Evolutionary conservation across 2,888 invertebrate genomes (phyloP).

Genomic region (Ichneumoninae sp.): DNA sequence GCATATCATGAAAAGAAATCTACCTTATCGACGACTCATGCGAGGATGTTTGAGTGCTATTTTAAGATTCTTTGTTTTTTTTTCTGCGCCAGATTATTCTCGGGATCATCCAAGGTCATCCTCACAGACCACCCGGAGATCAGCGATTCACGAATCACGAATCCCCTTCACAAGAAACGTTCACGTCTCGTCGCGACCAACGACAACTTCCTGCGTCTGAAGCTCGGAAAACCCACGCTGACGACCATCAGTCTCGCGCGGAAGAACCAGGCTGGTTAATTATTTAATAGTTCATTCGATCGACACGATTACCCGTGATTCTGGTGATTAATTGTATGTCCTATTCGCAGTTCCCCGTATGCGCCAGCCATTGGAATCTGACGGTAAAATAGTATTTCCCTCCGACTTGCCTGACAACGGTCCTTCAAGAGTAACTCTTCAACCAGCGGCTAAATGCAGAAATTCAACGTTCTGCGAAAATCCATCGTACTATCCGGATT

Average conservation of each 20-base stretch:
- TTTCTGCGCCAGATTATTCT: constrained; percentile 23
- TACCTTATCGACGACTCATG: neutral
- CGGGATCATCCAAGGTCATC: constrained; percentile 32
- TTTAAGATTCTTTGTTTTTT: neutral
- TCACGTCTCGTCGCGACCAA: neutral
- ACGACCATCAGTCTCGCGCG: constrained; percentile 5
- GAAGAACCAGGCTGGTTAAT: constrained; percentile 20
- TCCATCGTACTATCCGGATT: constrained; percentile 73
- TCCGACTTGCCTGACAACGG: constrained; percentile 54
- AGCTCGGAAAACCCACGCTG: constrained; percentile 10
- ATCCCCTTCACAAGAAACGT: constrained; percentile 21
- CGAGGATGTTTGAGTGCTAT: neutral
- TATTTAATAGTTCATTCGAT: constrained; percentile 12
- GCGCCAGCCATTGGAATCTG: constrained; percentile 49
- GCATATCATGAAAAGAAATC: neutral
- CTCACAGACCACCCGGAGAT: constrained; percentile 19
- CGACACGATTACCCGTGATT: neutral
- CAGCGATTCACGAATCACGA: constrained; percentile 15
- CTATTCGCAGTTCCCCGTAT: constrained; percentile 10
- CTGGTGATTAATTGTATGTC: neutral
- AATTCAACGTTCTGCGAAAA: constrained; percentile 76
- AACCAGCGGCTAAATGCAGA: constrained; percentile 67
- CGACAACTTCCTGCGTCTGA: constrained; percentile 2
- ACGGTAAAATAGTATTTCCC: constrained; percentile 76
- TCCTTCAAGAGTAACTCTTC: constrained; percentile 17